These are phyloP conservation scores for Cephus pygmeus DNA, from an alignment of 2,888 invertebrate genomes.

Conservation along the genomic window DNA sequence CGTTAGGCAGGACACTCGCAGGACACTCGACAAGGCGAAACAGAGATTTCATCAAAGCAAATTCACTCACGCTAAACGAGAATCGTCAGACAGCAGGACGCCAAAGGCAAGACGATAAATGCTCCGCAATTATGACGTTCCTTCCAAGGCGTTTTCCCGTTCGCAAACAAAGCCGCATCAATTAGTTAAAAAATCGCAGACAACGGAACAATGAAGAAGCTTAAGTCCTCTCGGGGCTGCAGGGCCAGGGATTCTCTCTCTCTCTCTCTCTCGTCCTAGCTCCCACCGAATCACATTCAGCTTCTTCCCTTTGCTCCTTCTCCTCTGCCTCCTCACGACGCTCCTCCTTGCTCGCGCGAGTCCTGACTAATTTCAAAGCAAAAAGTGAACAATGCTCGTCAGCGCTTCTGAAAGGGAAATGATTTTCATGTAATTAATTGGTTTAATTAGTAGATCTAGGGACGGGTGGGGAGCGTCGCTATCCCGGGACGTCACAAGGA, in stretches of 20 bases:
- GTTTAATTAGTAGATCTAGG: constrained; percentile 10
- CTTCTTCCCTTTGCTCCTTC: background rate
- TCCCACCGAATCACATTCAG: background rate
- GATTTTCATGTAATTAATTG: constrained; percentile 30
- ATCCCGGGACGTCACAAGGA: background rate
- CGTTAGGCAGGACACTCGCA: background rate
- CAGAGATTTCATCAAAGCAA: background rate
- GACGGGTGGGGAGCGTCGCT: background rate
- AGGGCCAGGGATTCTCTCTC: background rate
- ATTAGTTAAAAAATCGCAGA: constrained; percentile 31
- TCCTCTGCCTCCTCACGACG: too few relatives aligned
- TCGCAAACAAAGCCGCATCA: constrained; percentile 34
- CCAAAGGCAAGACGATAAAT: constrained; percentile 46
- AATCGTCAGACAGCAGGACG: background rate
- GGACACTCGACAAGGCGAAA: constrained; percentile 11
- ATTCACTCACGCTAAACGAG: background rate
- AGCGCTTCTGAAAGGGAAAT: background rate
- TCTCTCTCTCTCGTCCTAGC: too few relatives aligned
- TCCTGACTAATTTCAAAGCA: background rate
- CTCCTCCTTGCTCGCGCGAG: background rate
- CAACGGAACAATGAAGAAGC: background rate
- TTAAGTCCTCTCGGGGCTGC: background rate
- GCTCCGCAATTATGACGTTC: constrained; percentile 38
- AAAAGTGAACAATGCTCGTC: constrained; percentile 22
- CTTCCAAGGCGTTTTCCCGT: constrained; percentile 8